Conservation (phyloP, 1,140 invertebrate species). For the Hyles vespertilio region DNA sequence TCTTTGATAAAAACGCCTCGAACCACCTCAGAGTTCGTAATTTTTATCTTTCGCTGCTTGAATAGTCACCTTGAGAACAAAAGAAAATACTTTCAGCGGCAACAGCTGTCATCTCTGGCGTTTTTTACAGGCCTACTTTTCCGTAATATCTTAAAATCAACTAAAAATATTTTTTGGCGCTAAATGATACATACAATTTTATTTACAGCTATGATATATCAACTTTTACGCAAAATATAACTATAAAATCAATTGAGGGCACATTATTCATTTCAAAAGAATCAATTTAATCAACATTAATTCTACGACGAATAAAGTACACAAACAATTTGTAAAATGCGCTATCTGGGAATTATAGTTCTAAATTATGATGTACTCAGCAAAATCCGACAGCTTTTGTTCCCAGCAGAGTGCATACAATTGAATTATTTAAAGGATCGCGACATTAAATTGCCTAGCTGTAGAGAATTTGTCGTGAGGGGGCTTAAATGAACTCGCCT, state of each 20-base stretch:
- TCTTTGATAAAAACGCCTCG: conserved; percentile 67
- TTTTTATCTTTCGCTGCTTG: conserved; percentile 63
- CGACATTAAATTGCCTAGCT: conserved; percentile 28
- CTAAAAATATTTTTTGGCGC: no score
- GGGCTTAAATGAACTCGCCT: conserved; percentile 2
- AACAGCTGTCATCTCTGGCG: conserved; percentile 23
- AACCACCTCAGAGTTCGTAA: conserved; percentile 62
- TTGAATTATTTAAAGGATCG: conserved; percentile 38
- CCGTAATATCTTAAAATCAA: no score
- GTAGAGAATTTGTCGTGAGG: conserved; percentile 22
- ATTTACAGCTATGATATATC: no score
- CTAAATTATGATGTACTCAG: conserved; percentile 19
- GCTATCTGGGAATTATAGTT: neutral
- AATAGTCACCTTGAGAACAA: conserved; percentile 40
- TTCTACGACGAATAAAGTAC: no score
- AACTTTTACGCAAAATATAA: no score
- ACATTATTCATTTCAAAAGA: no score
- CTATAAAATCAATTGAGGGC: no score
- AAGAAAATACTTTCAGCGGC: conserved; percentile 47
- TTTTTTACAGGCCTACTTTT: conserved; percentile 5
- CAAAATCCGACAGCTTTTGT: conserved; percentile 30
- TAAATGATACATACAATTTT: no score
- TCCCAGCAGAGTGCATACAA: conserved; percentile 27
- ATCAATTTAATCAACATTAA: no score
- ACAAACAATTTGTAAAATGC: no score